Base-by-base conservation (phyloP, 2,888 invertebrate genomes). In the Matsumyia berberina region DNA sequence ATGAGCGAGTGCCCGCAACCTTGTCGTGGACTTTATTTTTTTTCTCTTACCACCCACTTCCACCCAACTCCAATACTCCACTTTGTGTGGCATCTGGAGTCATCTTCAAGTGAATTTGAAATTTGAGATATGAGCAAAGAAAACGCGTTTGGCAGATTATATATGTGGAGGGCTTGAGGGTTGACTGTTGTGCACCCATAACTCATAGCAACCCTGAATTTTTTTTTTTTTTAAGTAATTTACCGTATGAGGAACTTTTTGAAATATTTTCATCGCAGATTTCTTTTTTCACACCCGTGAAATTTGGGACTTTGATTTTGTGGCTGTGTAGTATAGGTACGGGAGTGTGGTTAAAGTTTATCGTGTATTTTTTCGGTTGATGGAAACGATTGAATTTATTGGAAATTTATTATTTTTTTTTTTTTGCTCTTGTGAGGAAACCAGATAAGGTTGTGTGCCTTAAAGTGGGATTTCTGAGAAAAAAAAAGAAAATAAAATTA, bases 31-130 rank as follows among this genome's bases (percentile, higher is more conserved):
- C 7, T 39, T 19, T 3, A 29, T 5, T 15, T 42, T 37, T 31
- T 37, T 35, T 51, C 1, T 70, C 12, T 19, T 11, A 9, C 31
- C 44, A 5, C 24, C 24, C n/a, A n/a, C n/a, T n/a, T n/a, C n/a
- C n/a, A n/a, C n/a, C 24, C 24, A 1, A 24, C 4, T 24, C 24
- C 24, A 24, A 3, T 4, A 24, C 24, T n/a, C 24, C 24, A 24
- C 31, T 57, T 29, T 72, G 42, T n/a, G 64, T 74, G 79, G 57
- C 79, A 79, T 80, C 70, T 85, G 80, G 69, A 85, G 58, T 85
- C 79, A 85, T 79, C 69, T 85, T 62, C 44, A 69, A 79, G 79
- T 74, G 62, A 85, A 80, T 80, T 70, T 74, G 57, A 37, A 74
- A 74, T 85, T 74, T 74, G 74, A 80, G 80, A 80, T 76, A 80